Base-by-base conservation (phyloP, 2,888 invertebrate genomes). In the Coecobrya sp. region DNA sequence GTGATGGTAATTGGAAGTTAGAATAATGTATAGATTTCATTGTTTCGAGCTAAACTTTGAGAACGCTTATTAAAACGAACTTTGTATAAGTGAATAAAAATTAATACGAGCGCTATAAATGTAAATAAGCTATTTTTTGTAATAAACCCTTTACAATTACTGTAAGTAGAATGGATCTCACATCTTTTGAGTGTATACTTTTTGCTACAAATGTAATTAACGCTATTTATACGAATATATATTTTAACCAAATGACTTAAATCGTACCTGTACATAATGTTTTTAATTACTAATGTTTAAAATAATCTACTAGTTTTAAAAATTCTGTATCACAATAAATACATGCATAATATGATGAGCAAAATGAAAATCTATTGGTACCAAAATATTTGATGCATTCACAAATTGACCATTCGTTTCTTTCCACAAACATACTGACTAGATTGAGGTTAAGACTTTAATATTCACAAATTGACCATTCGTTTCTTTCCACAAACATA, bases 61-160 rank as follows among this genome's bases (percentile, higher is more conserved):
- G 5, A 25, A 11, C 25, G 27, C 1, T 19, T 22, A 25, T 65
- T 65, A 65, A 25, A n/a, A n/a, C n/a, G n/a, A n/a, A n/a, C n/a
- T n/a, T n/a, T n/a, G n/a, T n/a, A n/a, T n/a, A n/a, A n/a, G n/a
- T n/a, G n/a, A n/a, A n/a, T n/a, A n/a, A n/a, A n/a, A n/a, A n/a
- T n/a, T 49, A 49, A 8, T n/a, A 59, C 1, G 19, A 8, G 59
- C 19, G 22, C 13, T 59, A 1, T 19, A 27, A 68, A 16, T 68
- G 68, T 68, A 68, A 7, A 68, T 68, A 30, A 11, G 13, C n/a
- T 30, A 13, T 30, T 19, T 68, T 68, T 68, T 68, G 68, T 68
- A 68, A 30, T 68, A 68, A 68, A 68, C 68, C 68, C 68, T 68
- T 30, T 68, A 68, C 68, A 68, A 68, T 36, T 36, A 36, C 13